These are phyloP conservation scores for Microcebus lehilahytsara DNA, from an alignment of 2,113 vertebrate species.

Conservation along the genomic window DNA sequence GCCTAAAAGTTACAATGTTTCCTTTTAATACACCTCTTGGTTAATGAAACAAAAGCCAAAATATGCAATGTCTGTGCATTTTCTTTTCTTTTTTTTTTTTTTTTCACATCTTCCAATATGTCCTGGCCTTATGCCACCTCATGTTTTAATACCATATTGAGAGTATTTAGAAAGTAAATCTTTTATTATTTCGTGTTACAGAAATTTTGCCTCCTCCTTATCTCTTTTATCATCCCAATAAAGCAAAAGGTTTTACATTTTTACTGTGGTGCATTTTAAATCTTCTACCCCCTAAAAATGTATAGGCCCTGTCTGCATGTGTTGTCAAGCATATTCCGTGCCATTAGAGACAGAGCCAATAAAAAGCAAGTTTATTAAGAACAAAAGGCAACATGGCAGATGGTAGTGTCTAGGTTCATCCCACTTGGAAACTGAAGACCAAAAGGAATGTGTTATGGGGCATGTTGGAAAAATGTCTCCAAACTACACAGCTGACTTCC, in stretches of 20 bases:
- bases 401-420: slow-evolving; percentile 21
- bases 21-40: not conserved
- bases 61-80: not conserved
- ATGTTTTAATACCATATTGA: slow-evolving; percentile 11
- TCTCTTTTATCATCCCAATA: not conserved
- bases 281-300: not conserved
- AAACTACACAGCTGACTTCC: not conserved
- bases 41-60: not conserved
- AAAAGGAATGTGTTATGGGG: not conserved
- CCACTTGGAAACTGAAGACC: slow-evolving; percentile 54
- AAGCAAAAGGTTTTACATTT: slow-evolving; percentile 1
- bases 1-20: not conserved
- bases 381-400: slow-evolving; percentile 54
- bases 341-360: not conserved
- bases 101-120: not conserved
- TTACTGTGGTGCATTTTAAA: not conserved
- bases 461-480: slow-evolving; percentile 45
- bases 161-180: not conserved
- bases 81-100: not conserved
- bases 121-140: not conserved
- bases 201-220: not conserved
- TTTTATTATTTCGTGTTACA: not conserved
- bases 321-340: not conserved
- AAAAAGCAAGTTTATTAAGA: slow-evolving; percentile 45
- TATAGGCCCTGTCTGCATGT: not conserved